These are phyloP conservation scores for Cirrhinus molitorella DNA, from an alignment of 2,797 vertebrate species.

Conservation along the genomic window DNA sequence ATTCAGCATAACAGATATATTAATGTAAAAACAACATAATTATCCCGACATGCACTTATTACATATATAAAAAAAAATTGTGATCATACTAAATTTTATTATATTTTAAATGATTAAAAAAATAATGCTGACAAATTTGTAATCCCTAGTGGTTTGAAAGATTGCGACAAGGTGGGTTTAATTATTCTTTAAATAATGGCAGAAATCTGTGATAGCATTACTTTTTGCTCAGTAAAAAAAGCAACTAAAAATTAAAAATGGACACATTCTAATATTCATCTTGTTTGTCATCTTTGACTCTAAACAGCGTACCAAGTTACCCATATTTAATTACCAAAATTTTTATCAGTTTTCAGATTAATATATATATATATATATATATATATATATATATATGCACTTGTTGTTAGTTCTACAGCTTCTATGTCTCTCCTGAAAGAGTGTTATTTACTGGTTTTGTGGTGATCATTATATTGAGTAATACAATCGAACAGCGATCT, in stretches of 20 bases:
- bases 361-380: too few relatives aligned
- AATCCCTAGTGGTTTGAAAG: background rate
- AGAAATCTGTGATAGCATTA: too few relatives aligned
- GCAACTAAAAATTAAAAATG: too few relatives aligned
- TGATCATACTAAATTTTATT: background rate
- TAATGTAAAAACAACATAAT: background rate
- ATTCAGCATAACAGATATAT: too few relatives aligned
- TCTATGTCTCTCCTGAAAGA: too few relatives aligned
- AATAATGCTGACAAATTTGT: background rate
- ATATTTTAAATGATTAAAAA: background rate
- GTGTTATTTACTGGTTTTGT: background rate
- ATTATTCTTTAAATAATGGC: background rate
- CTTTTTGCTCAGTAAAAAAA: too few relatives aligned
- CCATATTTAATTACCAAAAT: too few relatives aligned
- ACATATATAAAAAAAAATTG: background rate
- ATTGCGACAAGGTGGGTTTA: background rate
- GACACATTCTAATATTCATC: background rate
- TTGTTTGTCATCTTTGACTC: too few relatives aligned
- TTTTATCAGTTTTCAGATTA: too few relatives aligned
- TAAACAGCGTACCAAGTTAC: background rate
- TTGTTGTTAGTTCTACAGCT: background rate
- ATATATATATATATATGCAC: too few relatives aligned
- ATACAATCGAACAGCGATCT: background rate
- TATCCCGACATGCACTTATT: too few relatives aligned
- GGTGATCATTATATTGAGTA: background rate